These are phyloP conservation scores for Pomacea canaliculata DNA, from an alignment of 2,888 invertebrate genomes.

Conservation along the genomic window DNA sequence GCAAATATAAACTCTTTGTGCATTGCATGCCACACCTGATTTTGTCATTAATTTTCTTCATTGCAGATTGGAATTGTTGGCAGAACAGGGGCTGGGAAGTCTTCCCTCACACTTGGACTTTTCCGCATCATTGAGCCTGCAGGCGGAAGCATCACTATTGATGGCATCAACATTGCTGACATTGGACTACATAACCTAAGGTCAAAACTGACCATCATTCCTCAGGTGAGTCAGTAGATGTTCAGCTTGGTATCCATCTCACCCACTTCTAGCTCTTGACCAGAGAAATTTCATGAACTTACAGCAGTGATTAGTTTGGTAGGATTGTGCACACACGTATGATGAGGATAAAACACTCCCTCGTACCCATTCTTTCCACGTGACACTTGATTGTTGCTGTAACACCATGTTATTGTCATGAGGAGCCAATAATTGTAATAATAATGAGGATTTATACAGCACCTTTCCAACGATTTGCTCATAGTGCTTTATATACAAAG, in stretches of 20 bases:
- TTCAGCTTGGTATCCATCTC: neutral
- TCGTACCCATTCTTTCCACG: too few relatives aligned
- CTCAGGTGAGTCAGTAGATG: conserved; percentile 74
- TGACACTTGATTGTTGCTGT: too few relatives aligned
- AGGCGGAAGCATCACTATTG: conserved; percentile 85
- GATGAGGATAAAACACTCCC: too few relatives aligned
- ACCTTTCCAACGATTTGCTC: too few relatives aligned
- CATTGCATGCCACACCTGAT: too few relatives aligned
- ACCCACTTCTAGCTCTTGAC: neutral
- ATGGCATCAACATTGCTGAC: conserved; percentile 70
- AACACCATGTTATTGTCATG: too few relatives aligned
- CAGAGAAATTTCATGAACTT: neutral
- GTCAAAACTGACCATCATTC: conserved; percentile 88
- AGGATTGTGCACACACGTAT: too few relatives aligned
- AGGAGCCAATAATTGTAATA: too few relatives aligned
- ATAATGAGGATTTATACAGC: too few relatives aligned
- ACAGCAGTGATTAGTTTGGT: too few relatives aligned
- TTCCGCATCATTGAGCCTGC: conserved; percentile 83
- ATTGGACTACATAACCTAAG: conserved; percentile 84
- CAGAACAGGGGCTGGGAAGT: conserved; percentile 73
- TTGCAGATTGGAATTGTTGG: conserved; percentile 77
- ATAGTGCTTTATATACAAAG: too few relatives aligned
- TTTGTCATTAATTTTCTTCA: neutral
- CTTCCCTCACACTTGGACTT: conserved; percentile 70
- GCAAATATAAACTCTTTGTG: too few relatives aligned